Evolutionary conservation across 1,140 invertebrate species (phyloP), one percentile per base, ranked within the genome.

Genomic region (Rhopalosiphum padi): DNA sequence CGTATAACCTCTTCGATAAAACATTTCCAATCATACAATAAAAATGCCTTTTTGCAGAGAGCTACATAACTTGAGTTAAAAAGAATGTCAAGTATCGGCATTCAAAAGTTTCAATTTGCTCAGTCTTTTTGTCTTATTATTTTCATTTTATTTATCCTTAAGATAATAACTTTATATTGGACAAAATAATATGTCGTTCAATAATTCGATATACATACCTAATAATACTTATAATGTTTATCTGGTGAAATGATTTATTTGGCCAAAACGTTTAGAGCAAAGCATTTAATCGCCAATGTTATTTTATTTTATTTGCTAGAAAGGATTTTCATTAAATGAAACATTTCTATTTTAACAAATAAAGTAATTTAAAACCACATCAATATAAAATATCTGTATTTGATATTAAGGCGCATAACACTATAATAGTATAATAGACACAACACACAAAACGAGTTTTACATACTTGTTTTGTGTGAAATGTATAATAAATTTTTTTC

Each of bases 121-220:
- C 18, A 18, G 46, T 48, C 18, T 51, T 88, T 88, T 88, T 87
- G 23, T 87, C 43, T 48, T 30, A 87, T 87, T 86, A 86, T 86
- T 86, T 11, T 87, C 30, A 43, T 43, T 25, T 43, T 86, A 30
- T n/a, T 15, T 30, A 68, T 30, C 30, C 41, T 43, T 46, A 41
- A 86, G 83, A 86, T 86, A 43, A 86, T 35, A 46, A 46, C 46
- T 37, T 8, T 15, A 25, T 43, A 23, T 23, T 46, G 41, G 46
- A 46, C 21, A 22, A 43, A 46, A 46, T 46, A 46, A 46, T 46
- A 86, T 15, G 41, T 86, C 41, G 23, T 43, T 41, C 41, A 25
- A 46, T 86, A 86, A 37, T 43, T 25, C 30, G 0, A 86, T 86
- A 46, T 46, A 46, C 46, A n/a, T 86, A 43, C 83, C 4, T 30